Evolutionary conservation across 1,140 invertebrate genomes (phyloP).

Genomic region (Bombus breviceps): DNA sequence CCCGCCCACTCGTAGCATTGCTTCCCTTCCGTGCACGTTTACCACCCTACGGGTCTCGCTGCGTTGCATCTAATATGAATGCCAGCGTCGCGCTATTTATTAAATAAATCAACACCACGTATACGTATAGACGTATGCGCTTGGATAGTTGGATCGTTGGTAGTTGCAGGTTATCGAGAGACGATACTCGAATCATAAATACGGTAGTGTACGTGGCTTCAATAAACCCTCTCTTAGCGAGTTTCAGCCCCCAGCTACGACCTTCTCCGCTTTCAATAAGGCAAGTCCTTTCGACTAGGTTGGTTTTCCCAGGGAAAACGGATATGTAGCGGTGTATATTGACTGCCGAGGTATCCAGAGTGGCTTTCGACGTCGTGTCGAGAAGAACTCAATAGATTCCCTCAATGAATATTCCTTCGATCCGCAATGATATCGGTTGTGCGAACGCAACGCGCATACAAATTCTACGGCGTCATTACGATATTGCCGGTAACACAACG

Average conservation of each 20-base stretch:
- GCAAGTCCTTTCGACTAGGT: constrained; percentile 61
- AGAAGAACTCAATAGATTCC: constrained; percentile 47
- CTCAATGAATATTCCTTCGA: constrained; percentile 62
- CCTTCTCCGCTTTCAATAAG: constrained; percentile 63
- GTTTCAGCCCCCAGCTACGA: constrained; percentile 35
- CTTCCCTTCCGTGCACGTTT: constrained; percentile 2
- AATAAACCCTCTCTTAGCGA: constrained; percentile 62
- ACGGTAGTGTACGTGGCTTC: constrained; percentile 60
- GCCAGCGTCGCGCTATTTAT: constrained; percentile 59
- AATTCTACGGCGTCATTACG: constrained; percentile 18
- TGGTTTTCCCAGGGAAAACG: constrained; percentile 65
- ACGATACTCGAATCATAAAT: constrained; percentile 57
- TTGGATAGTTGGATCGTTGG: constrained; percentile 23
- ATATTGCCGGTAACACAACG: neutral
- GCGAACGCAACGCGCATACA: neutral
- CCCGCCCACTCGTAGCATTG: neutral
- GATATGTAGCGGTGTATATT: constrained; percentile 67
- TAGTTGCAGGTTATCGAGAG: constrained; percentile 48
- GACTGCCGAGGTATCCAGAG: constrained; percentile 50
- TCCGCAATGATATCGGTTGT: constrained; percentile 21
- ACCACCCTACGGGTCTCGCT: neutral
- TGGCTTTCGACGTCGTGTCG: constrained; percentile 61
- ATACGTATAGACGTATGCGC: neutral
- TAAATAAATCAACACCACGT: constrained; percentile 65
- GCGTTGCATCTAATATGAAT: constrained; percentile 54